These are phyloP conservation scores for Orycteropus afer DNA, from an alignment of 2,113 vertebrate species.

Conservation along the genomic window DNA sequence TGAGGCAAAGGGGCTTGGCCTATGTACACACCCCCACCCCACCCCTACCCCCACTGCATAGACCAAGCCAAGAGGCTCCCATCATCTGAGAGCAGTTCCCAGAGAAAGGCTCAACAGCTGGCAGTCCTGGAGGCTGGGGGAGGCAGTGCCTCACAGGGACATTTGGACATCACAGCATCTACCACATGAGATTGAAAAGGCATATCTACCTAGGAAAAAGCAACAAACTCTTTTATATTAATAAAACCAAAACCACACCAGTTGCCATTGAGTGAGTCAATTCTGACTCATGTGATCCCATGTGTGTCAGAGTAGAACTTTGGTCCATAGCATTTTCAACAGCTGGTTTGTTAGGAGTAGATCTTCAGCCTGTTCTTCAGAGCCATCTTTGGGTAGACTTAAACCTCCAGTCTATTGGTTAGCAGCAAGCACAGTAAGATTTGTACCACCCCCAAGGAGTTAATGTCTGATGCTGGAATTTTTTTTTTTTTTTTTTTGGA, in stretches of 20 bases:
- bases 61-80: not conserved
- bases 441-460: not conserved
- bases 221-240: not conserved
- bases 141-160: not conserved
- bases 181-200: not conserved
- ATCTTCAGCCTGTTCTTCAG: not conserved
- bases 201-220: not conserved
- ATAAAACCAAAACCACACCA: not conserved
- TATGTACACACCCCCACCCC: not conserved
- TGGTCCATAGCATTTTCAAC: not conserved
- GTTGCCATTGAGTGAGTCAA: too few species aligned
- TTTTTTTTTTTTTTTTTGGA: too few species aligned
- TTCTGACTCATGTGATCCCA: not conserved
- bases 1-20: not conserved
- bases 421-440: not conserved
- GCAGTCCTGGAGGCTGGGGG: not conserved
- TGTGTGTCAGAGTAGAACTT: not conserved
- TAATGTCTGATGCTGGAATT: not conserved
- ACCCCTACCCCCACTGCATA: too few species aligned
- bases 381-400: not conserved
- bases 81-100: slow-evolving; percentile 2
- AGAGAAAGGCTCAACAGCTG: not conserved
- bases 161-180: not conserved
- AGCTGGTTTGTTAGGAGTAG: not conserved
- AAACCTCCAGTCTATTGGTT: not conserved